A percentile compares a stretch with the other conserved stretches of the same genome.
phyloP scores from a whole-genome alignment of 1,140 invertebrate species.

The Helicorthomorpha holstii region DNA sequence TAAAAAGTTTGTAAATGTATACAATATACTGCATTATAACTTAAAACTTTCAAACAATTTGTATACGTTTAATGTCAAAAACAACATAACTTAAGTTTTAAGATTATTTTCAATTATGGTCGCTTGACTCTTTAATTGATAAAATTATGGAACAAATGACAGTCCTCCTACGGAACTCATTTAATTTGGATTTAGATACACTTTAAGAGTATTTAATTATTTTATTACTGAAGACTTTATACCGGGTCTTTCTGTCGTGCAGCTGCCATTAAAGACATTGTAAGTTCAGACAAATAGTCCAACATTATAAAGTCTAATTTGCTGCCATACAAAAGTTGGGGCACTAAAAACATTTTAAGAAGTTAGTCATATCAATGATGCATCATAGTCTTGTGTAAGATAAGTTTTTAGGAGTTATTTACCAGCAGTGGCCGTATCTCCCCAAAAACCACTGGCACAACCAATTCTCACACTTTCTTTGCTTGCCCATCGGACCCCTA shows the following conservation, averaged over 20 bases:
- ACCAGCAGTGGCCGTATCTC: slow-evolving; percentile 32
- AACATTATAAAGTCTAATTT: slow-evolving; percentile 33
- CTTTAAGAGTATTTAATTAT: slow-evolving; percentile 13
- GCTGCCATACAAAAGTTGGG: slow-evolving; percentile 29
- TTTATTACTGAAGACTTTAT: slow-evolving; percentile 10
- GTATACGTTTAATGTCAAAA: too few relatives aligned
- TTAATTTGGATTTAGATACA: background rate
- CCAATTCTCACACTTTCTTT: slow-evolving; percentile 31
- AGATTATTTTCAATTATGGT: too few relatives aligned
- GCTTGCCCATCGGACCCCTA: too few relatives aligned
- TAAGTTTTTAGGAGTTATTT: too few relatives aligned
- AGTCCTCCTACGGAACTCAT: background rate
- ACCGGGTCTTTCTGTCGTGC: slow-evolving; percentile 24
- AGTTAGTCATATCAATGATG: background rate
- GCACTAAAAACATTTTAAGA: slow-evolving; percentile 18
- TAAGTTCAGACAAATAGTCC: slow-evolving; percentile 37
- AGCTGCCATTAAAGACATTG: slow-evolving; percentile 35
- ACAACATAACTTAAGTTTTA: too few relatives aligned
- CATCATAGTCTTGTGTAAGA: too few relatives aligned
- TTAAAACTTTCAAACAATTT: too few relatives aligned
- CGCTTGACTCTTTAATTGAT: too few relatives aligned
- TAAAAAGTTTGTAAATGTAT: too few relatives aligned
- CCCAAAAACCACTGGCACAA: slow-evolving; percentile 37
- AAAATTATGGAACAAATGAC: background rate
- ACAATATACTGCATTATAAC: too few relatives aligned